Evolutionary conservation across 2,888 invertebrate species (phyloP), one percentile per base, ranked within the genome.

Genomic region (Drosophila sordidula): DNA sequence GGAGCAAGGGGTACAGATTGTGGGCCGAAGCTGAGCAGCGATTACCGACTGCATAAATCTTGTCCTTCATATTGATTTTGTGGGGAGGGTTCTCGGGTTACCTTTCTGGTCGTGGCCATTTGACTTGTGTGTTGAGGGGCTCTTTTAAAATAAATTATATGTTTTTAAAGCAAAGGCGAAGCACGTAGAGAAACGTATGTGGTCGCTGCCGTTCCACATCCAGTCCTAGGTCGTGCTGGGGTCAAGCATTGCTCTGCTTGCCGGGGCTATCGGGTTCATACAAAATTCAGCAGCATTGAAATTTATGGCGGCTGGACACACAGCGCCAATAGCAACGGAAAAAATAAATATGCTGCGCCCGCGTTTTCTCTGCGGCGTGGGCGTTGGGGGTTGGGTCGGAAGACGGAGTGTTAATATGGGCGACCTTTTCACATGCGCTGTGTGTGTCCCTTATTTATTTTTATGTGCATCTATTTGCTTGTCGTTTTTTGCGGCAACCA

Each of bases 291-390:
- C 62, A 89, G 85, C 80, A 89, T 78, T 89, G 84, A 87, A 85
- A 85, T 85, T 85, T 85, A 85, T 85, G 89, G 89, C 89, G 87
- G 77, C 89, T 87, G 85, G 85, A 85, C 85, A 87, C 63, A 70
- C 47, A 64, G 42, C 55, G 76, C 74, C 87, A 77, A 87, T 75
- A 73, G 86, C 70, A 59, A 70, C 70, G 71, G 14, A 62, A 62
- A 16, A 47, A 63, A 42, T 41, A 29, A 46, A 72, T 79, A 70
- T 75, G 86, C 71, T 84, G 78, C 51, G 65, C 36, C 72, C 74
- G 77, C 88, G 69, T 49, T 73, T 65, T 58, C 38, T 44, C 56
- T 4, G n/a, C 14, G n/a, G 16, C 14, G 14, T 26, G 44, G 25
- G 9, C 1, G 1, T 25, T n/a, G 32, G 3, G 18, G n/a, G 47